These are phyloP conservation scores for Syngnathus typhle DNA, from an alignment of 2,113 vertebrate genomes.

Conservation along the genomic window DNA sequence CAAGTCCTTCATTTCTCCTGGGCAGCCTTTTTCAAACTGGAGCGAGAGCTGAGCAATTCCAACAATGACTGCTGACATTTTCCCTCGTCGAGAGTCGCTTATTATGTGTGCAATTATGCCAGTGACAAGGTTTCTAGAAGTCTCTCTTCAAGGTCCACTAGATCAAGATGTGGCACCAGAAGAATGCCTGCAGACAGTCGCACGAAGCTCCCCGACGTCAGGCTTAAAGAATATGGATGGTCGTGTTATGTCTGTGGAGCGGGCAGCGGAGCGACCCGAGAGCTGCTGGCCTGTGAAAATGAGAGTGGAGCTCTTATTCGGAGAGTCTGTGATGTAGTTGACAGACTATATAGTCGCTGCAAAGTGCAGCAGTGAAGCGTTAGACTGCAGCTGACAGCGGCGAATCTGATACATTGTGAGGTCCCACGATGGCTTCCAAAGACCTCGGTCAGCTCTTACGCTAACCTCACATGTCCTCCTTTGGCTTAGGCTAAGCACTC, in stretches of 20 bases:
- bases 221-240: conserved; percentile 49
- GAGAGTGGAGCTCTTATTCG: conserved; percentile 48
- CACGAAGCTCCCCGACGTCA: conserved; percentile 29
- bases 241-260: conserved; percentile 36
- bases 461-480: conserved; percentile 1
- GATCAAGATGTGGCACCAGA: conserved; percentile 52
- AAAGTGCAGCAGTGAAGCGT: conserved; percentile 26
- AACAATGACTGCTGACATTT: conserved; percentile 47
- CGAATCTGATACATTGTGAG: conserved; percentile 6
- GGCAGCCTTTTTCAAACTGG: conserved; percentile 34
- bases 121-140: conserved; percentile 46
- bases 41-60: conserved; percentile 42
- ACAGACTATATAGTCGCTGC: conserved; percentile 34
- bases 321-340: conserved; percentile 37
- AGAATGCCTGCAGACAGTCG: conserved; percentile 39
- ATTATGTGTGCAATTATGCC: conserved; percentile 56
- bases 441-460: conserved; percentile 5
- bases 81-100: conserved; percentile 23
- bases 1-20: conserved; percentile 13
- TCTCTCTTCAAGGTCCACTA: conserved; percentile 33
- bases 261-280: conserved; percentile 33
- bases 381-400: conserved; percentile 29
- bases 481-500: not conserved
- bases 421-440: conserved; percentile 3
- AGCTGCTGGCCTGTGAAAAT: conserved; percentile 57